Evolutionary conservation across 2,113 vertebrate species (phyloP).

Genomic region (Dendrocopos noguchii): DNA sequence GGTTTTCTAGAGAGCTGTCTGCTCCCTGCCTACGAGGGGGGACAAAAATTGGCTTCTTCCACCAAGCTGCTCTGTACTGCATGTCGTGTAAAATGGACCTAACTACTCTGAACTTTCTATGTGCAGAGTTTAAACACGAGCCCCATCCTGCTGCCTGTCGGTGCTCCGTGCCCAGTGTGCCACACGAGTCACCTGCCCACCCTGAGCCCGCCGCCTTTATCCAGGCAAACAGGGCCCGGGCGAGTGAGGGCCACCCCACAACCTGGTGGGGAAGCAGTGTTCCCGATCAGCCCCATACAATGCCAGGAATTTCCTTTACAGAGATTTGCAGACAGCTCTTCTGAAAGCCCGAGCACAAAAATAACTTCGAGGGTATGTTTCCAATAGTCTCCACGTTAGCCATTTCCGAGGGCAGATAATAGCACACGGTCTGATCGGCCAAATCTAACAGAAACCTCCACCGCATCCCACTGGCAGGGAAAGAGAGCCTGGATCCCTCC

Average conservation of each 20-base stretch:
- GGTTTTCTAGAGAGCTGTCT: background rate
- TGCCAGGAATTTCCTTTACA: slow-evolving; percentile 56
- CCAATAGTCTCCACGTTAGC: slow-evolving; percentile 9
- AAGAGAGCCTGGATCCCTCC: background rate
- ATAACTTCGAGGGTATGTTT: slow-evolving; percentile 38
- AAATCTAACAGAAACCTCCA: slow-evolving; percentile 20
- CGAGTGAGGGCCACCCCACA: background rate
- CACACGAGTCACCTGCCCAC: background rate
- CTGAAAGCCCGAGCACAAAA: slow-evolving; percentile 43
- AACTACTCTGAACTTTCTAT: background rate
- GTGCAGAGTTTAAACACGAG: fast-evolving
- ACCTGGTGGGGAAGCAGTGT: background rate
- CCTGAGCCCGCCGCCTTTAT: background rate
- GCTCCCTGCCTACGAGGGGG: background rate
- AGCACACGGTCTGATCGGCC: background rate
- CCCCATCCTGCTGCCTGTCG: background rate
- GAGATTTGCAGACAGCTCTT: slow-evolving; percentile 25
- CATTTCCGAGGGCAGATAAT: slow-evolving; percentile 30
- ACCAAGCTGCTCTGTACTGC: background rate
- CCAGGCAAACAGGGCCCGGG: background rate
- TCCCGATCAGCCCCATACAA: slow-evolving; percentile 56
- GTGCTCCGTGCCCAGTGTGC: background rate
- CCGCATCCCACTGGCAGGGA: background rate
- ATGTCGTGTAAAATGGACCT: fast-evolving
- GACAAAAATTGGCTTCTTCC: background rate